Base-by-base conservation (phyloP, 2,113 vertebrate genomes). In the Heterochromis multidens region DNA sequence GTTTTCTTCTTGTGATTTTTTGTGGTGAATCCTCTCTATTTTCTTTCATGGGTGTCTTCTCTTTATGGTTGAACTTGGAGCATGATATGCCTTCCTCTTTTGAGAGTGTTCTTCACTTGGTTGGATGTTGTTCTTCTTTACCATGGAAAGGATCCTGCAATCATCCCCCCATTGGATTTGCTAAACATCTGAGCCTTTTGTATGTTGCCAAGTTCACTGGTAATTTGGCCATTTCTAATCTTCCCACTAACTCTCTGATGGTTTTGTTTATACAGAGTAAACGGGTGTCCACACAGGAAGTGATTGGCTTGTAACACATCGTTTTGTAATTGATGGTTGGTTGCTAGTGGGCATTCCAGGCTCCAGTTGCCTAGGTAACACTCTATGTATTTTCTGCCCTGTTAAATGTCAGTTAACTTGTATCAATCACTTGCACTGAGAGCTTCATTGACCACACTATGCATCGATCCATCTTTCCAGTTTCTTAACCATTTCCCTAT, bases 11-110 rank as follows among this genome's bases (percentile, higher is more conserved):
- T 59, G 11, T n/a, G n/a, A n/a, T n/a, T n/a, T n/a, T n/a, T 40
- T 65, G 35, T 65, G 33, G 33, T 37, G 33, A 65, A 65, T 23
- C 61, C 62, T 65, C 35, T 65, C 35, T 37, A 4, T 37, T 63
- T 40, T 65, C 21, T 62, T 0, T 62, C 31, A 35, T 35, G 21
- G 31, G 5, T 2, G 0, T 35, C 2, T 62, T 35, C 31, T 62
- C 17, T 40, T 65, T 5, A 37, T 63, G 61, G 33, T 63, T 14
- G 1, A 63, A 14, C 33, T 4, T 37, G 61, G 61, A 14, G 0
- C 12, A 37, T 35, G n/a, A n/a, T 65, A 40, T 0, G 12, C 0
- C 0, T 65, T 40, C 23, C 62, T 65, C 62, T 21, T n/a, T n/a
- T n/a, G n/a, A n/a, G n/a, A n/a, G n/a, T n/a, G n/a, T n/a, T n/a